A percentile compares a stretch with the other conserved stretches of the same genome.
These are phyloP conservation scores for Lasioglossum figueresi DNA, from an alignment of 2,888 invertebrate genomes.

Conservation along the genomic window DNA sequence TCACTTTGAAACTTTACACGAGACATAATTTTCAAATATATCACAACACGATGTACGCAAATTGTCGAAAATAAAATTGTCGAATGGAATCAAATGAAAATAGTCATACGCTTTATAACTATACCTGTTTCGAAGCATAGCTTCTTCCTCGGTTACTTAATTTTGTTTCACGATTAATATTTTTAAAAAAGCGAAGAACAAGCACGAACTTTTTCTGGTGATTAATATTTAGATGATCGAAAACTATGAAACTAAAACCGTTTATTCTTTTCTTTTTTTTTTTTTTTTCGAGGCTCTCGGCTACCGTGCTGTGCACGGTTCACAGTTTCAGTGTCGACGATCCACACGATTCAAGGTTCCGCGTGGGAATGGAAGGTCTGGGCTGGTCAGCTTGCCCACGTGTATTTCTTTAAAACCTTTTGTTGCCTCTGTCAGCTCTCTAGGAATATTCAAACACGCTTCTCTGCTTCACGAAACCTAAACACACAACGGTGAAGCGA, in stretches of 20 bases:
- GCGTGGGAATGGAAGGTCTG: slow-evolving; percentile 34
- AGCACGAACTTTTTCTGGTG: no score
- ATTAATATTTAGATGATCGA: no score
- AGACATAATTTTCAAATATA: background rate
- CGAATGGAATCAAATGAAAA: no score
- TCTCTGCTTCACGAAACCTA: slow-evolving; percentile 63
- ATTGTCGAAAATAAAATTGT: background rate
- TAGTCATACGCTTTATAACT: no score
- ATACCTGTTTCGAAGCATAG: no score
- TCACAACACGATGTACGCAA: background rate
- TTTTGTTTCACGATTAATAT: no score
- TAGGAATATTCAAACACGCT: slow-evolving; percentile 69
- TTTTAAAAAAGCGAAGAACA: no score
- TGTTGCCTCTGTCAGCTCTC: slow-evolving; percentile 68
- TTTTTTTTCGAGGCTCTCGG: background rate
- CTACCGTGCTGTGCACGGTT: background rate
- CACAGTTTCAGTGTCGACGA: background rate
- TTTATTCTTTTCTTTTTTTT: no score
- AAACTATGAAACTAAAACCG: no score
- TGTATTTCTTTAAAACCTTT: slow-evolving; percentile 36
- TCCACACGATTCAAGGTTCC: background rate
- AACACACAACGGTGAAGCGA: slow-evolving; percentile 59
- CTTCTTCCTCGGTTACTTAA: no score
- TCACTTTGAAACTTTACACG: background rate
- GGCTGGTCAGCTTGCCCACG: slow-evolving; percentile 42